Evolutionary conservation across 2,797 vertebrate genomes (phyloP), one percentile per base, ranked within the genome.

Genomic region (Iguana delicatissima): DNA sequence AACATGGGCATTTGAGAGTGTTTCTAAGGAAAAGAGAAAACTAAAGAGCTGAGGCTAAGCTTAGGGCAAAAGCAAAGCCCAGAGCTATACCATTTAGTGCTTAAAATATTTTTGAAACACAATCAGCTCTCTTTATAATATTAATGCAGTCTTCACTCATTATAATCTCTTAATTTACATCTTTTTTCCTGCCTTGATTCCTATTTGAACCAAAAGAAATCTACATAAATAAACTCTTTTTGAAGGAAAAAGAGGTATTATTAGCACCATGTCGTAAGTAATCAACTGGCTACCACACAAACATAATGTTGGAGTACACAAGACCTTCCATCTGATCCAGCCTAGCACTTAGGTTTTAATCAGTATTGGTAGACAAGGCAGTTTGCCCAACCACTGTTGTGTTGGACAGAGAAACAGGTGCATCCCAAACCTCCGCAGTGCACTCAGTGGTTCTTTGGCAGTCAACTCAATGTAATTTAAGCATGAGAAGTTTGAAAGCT

Each of bases 71-170:
- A 84, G 6, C 24, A 79, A 90, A 55, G 62, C 29, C 84, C 88
- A 73, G 92, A 94, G 46, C 1, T 14, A 55, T 29, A 72, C 64
- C 22, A 29, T 18, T 46, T 85, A 26, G 35, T 46, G 42, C 42
- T 46, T 2, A 46, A 46, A 46, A 46, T 2, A 46, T 12, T 72
- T 46, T 16, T 52, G 46, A 77, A 50, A 52, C 59, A 69, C 22
- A 46, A 38, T 35, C 79, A 82, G 42, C 74, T 13, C 46, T n/a
- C 35, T 38, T 79, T 90, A 80, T 52, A 4, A 80, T 88, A 93
- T 90, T 87, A 87, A 91, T 95, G 93, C 81, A 90, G 77, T 77
- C 46, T 91, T 88, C 69, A 52, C 86, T 93, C 90, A 88, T 89
- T n/a, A 84, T 91, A 95, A 80, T 91, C 73, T 88, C 38, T 69